These are phyloP conservation scores for Catostomus latipinnis DNA, from an alignment of 2,797 vertebrate species.

Conservation along the genomic window DNA sequence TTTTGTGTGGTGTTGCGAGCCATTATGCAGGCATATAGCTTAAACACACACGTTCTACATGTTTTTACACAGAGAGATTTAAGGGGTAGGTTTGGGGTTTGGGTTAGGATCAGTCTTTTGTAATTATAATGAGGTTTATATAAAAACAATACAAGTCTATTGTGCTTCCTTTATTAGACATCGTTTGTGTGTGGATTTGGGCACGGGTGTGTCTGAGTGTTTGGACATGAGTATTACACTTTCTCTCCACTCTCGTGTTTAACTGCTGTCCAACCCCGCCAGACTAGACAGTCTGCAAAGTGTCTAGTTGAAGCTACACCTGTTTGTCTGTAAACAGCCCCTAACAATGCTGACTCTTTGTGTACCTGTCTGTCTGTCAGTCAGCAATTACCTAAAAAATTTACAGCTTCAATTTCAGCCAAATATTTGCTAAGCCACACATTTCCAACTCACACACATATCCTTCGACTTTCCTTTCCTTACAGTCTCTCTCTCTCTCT, in stretches of 20 bases:
- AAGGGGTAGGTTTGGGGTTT: no score
- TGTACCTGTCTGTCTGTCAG: slow-evolving; percentile 34
- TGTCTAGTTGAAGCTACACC: slow-evolving; percentile 50
- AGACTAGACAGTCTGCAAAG: slow-evolving; percentile 48
- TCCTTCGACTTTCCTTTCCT: neutral
- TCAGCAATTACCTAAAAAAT: slow-evolving; percentile 5
- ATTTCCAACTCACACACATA: neutral
- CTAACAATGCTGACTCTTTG: slow-evolving; percentile 8
- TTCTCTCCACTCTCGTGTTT: slow-evolving; percentile 32
- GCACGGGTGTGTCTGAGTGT: slow-evolving; percentile 39
- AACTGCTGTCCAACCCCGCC: slow-evolving; percentile 12
- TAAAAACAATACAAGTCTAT: no score
- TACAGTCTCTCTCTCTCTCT: neutral
- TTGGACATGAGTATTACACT: slow-evolving; percentile 19
- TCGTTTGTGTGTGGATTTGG: slow-evolving; percentile 18
- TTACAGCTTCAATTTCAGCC: slow-evolving; percentile 16
- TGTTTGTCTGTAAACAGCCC: slow-evolving; percentile 41
- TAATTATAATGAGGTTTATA: no score
- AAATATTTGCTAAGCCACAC: slow-evolving; percentile 14
- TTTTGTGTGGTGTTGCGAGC: no score
- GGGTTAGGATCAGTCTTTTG: no score
- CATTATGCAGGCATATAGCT: no score
- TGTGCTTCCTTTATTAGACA: no score
- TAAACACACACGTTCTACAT: no score
- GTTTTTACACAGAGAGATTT: no score